Base-by-base conservation (phyloP, 2,888 invertebrate genomes). In the Holacanthella duospinosa region DNA sequence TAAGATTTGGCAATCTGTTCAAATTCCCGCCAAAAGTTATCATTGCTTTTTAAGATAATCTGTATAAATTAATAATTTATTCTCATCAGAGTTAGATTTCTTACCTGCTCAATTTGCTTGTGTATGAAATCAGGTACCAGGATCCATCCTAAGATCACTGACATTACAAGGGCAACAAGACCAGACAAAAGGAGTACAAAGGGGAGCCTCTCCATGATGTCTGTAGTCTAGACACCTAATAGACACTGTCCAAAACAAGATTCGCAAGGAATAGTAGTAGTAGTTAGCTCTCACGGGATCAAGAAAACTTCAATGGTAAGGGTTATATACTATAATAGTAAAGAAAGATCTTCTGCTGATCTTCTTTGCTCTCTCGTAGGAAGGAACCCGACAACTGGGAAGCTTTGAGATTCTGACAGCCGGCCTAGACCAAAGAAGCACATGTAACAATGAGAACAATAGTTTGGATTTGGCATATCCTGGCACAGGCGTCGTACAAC, bases 61-160 rank as follows among this genome's bases (percentile, higher is more conserved):
- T n/a, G n/a, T n/a, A n/a, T n/a, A n/a, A n/a, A n/a, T n/a, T n/a
- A n/a, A n/a, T n/a, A n/a, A n/a, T n/a, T n/a, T n/a, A 43, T n/a
- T 12, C n/a, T 43, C n/a, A n/a, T 12, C n/a, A n/a, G 54, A 25
- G n/a, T 6, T 24, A 6, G 54, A 25, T 55, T 29, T 43, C 44
- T 61, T 57, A 59, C 68, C 55, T 71, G 60, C 21, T 60, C 43
- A 12, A 72, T 68, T 63, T 65, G 63, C 56, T 63, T 60, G 2
- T 69, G 58, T 26, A 72, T 66, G 12, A 68, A 55, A n/a, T 68
- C 58, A 24, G 72, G 72, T 25, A 66, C 64, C 0, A 69, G 53
- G 1, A 71, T 65, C 70, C 70, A 72, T 24, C 72, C 72, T 0
- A 72, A 16, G 2, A 69, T 27, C 1, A 66, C 64, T 1, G 63